Base-by-base conservation (phyloP, 1,140 invertebrate genomes). In the Procambarus clarkii region DNA sequence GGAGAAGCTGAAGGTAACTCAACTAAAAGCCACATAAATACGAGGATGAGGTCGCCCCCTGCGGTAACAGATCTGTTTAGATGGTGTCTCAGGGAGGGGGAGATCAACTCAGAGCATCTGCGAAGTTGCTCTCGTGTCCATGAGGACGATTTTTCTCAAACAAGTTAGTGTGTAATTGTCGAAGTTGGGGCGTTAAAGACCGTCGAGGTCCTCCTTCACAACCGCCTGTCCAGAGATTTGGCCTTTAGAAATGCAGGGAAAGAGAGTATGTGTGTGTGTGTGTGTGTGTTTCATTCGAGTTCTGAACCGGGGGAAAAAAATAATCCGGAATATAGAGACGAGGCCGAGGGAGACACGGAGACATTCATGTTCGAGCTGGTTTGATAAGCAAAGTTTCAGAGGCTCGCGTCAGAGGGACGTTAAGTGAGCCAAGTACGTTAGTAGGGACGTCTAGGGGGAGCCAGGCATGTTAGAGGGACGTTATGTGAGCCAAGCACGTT, bases 51-150 rank as follows among this genome's bases (percentile, higher is more conserved):
- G 50, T 82, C 50, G 80, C 80, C 80, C 80, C 80, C 50, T 54
- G 7, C 21, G 58, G 80, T 82, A 82, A 82, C 80, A 82, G 80
- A 82, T 82, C 50, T 82, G 80, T 82, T 82, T 82, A 60, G 80
- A 82, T 82, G 80, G 80, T 54, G 80, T 60, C n/a, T 54, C 46
- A 54, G 50, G 54, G 80, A 48, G 80, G 50, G 54, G 54, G 80
- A 48, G 34, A 82, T 34, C 15, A 60, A 82, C 8, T n/a, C n/a
- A 9, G 50, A 54, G 80, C 44, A 24, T 24, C 80, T 54, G 24
- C 13, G n/a, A 24, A 82, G 58, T 46, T 82, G 50, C 21, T 54
- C 13, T 54, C 7, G 80, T 50, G 80, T 48, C 44, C 50, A 54
- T 34, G 50, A 44, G 80, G 50, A 21, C n/a, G 80, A 82, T 60